Evolutionary conservation across 2,888 invertebrate genomes (phyloP).

Genomic region (Tetragnatha montana): DNA sequence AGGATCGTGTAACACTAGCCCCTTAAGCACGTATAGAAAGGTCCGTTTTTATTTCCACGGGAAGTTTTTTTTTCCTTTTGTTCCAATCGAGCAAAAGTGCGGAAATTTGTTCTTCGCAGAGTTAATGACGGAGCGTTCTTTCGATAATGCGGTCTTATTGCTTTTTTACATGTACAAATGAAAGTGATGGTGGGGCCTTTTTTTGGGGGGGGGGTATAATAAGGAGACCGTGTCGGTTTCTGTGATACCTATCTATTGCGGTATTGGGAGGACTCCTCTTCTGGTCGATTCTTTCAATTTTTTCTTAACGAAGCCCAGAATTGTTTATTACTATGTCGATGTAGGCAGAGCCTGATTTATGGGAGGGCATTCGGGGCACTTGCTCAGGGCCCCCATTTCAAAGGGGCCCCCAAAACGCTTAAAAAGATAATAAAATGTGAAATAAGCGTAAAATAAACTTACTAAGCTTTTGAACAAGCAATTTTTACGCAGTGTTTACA

Average conservation of each 20-base stretch:
- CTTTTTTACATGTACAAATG: not conserved
- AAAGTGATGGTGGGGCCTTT: not conserved
- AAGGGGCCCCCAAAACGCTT: too few relatives aligned
- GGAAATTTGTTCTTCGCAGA: not conserved
- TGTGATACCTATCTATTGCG: not conserved
- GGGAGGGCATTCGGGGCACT: too few relatives aligned
- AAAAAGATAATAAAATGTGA: too few relatives aligned
- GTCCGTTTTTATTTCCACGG: not conserved
- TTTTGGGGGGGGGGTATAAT: not conserved
- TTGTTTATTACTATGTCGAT: too few relatives aligned
- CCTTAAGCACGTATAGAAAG: constrained; percentile 35
- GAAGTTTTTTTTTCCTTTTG: not conserved
- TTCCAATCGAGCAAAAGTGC: not conserved
- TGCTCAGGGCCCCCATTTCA: too few relatives aligned
- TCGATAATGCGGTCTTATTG: not conserved
- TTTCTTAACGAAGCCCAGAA: too few relatives aligned
- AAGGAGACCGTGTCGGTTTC: not conserved
- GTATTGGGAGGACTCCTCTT: too few relatives aligned
- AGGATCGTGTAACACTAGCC: constrained; percentile 29
- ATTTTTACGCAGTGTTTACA: too few relatives aligned
- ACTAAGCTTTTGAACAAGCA: too few relatives aligned
- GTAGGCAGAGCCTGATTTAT: too few relatives aligned
- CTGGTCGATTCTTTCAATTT: too few relatives aligned
- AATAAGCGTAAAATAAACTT: too few relatives aligned
- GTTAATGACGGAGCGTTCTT: not conserved